Conservation (phyloP, 2,113 vertebrate genomes). For the Cyanoderma ruficeps region DNA sequence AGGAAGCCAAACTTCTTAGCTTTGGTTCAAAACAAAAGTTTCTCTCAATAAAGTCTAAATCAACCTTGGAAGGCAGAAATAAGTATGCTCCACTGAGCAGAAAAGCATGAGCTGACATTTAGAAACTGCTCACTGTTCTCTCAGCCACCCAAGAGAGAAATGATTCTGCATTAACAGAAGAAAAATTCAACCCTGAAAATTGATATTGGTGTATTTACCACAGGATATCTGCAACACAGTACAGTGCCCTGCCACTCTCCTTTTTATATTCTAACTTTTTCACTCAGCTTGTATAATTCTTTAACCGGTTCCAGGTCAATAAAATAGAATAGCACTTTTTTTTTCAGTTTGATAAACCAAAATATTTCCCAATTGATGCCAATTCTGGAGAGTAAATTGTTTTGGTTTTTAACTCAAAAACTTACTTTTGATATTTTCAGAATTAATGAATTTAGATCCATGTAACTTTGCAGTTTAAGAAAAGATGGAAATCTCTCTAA, state of each 20-base stretch:
- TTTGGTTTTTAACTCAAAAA: background rate
- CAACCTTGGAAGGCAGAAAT: slow-evolving; percentile 30
- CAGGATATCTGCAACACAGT: background rate
- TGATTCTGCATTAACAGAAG: background rate
- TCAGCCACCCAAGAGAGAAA: slow-evolving; percentile 32
- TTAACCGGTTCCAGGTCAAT: background rate
- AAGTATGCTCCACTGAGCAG: background rate
- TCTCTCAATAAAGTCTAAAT: slow-evolving; percentile 38
- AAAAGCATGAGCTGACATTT: slow-evolving; percentile 14
- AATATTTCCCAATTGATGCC: background rate
- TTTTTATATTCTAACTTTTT: background rate
- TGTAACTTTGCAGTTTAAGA: background rate
- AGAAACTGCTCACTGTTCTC: background rate
- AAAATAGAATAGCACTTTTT: background rate
- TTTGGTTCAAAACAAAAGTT: slow-evolving; percentile 24
- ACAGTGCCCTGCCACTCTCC: background rate
- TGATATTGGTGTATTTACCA: background rate
- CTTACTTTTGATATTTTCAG: background rate
- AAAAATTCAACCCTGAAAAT: slow-evolving; percentile 15
- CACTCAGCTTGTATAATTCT: background rate
- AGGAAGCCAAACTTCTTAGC: background rate
- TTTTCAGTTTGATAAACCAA: background rate
- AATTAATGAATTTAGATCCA: background rate
- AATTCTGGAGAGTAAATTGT: background rate
- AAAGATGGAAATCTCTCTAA: background rate